phyloP scores from a whole-genome alignment of 92 coral and sea anemone genomes.

The Meandrina meandrites region DNA sequence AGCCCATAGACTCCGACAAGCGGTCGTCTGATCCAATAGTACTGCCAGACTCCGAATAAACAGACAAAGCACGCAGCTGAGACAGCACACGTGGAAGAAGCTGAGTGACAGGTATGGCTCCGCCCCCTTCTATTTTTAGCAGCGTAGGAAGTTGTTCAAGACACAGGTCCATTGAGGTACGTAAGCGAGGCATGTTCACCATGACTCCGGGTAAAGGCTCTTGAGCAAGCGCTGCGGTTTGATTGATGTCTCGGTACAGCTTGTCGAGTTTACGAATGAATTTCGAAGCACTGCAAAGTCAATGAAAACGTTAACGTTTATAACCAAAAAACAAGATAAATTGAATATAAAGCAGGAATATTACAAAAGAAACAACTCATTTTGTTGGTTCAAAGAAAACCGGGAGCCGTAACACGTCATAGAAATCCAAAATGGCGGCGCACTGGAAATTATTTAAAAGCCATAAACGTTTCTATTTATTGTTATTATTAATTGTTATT shows the following conservation, averaged over 20 bases:
- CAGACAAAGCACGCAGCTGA: slow-evolving; percentile 91
- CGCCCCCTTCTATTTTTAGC: slow-evolving; percentile 69
- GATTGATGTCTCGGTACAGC: slow-evolving; percentile 55
- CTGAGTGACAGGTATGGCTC: slow-evolving; percentile 53
- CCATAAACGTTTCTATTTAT: too few relatives aligned
- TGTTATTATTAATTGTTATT: too few relatives aligned
- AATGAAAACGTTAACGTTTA: not conserved
- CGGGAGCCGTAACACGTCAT: too few relatives aligned
- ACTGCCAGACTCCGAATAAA: slow-evolving; percentile 82
- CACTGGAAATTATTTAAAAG: too few relatives aligned
- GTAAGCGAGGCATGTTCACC: slow-evolving; percentile 72
- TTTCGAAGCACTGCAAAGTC: slow-evolving; percentile 66
- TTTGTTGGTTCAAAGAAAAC: too few relatives aligned
- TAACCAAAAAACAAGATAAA: not conserved
- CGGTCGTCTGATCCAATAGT: slow-evolving; percentile 58
- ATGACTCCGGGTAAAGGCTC: slow-evolving; percentile 23
- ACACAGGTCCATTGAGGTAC: slow-evolving; percentile 85
- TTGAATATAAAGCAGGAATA: not conserved
- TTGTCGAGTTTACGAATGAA: slow-evolving; percentile 72
- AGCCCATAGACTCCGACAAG: slow-evolving; percentile 86
- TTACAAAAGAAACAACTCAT: not conserved
- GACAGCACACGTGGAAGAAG: slow-evolving; percentile 89
- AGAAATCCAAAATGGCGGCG: too few relatives aligned
- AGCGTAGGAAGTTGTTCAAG: slow-evolving; percentile 92
- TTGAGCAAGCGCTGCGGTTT: slow-evolving; percentile 27